Base-by-base conservation (phyloP, 2,888 invertebrate genomes). In the Latheticus oryzae region DNA sequence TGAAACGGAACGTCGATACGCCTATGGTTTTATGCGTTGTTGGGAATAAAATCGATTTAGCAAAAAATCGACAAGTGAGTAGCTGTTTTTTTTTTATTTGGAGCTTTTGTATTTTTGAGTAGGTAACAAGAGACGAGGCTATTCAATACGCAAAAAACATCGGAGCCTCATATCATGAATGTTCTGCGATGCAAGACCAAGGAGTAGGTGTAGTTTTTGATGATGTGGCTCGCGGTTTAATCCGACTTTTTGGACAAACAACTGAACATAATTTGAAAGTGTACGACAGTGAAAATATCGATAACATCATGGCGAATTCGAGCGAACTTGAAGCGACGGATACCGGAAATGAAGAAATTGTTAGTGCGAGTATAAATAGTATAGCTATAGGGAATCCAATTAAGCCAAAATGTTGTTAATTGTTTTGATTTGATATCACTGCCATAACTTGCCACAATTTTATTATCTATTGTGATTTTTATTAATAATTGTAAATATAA, bases 11-110 rank as follows among this genome's bases (percentile, higher is more conserved):
- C 76, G 89, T 93, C 0, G 87, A 90, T 30, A 90, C 89, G 53
- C 84, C 88, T 0, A 86, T 95, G 84, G 87, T 91, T 26, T 76
- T 94, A 4, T 88, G 88, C 4, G 80, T 95, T 13, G 87, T 95
- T 9, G 95, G 95, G 3, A 95, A 95, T 78, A 95, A 95, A 77
- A 82, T 86, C 55, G 95, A 95, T 77, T 77, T 95, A 64, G 80
- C 79, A n/a, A 75, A 81, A 1, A 70, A 83, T 3, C 82, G 94
- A 32, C 81, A 86, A 32, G 87, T 90, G 35, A 17, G 1, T 23
- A 8, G 7, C 12, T 19, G 16, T 5, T 8, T 23, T n/a, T 9
- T 28, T 11, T 28, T 23, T 35, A 7, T 30, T 1, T 51, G 8
- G n/a, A n/a, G n/a, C n/a, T n/a, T n/a, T n/a, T n/a, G 40, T 17